These are phyloP conservation scores for Hippocampus abdominalis DNA, from an alignment of 2,113 vertebrate genomes.

Conservation along the genomic window DNA sequence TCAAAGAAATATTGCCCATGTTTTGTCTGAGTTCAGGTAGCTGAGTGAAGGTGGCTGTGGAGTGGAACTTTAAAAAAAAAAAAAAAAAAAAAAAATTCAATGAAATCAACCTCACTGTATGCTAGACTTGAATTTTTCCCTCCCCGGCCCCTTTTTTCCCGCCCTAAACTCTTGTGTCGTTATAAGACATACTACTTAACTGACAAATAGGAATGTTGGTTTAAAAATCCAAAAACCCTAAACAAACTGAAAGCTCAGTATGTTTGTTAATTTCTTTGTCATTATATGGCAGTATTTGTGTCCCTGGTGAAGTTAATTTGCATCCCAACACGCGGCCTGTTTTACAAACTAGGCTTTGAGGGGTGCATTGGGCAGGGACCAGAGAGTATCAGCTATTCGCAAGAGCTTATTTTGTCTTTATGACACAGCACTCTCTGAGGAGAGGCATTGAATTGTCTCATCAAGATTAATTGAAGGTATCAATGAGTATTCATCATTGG, in stretches of 20 bases:
- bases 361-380: slow-evolving; percentile 63
- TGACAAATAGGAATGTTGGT: slow-evolving; percentile 70
- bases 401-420: slow-evolving; percentile 34
- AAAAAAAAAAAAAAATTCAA: too few species aligned
- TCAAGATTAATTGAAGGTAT: slow-evolving; percentile 68
- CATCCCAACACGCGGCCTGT: slow-evolving; percentile 39
- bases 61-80: slow-evolving; percentile 27
- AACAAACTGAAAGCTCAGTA: slow-evolving; percentile 44
- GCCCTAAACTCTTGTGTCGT: slow-evolving; percentile 59
- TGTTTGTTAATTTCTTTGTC: slow-evolving; percentile 52
- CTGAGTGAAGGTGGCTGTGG: slow-evolving; percentile 48
- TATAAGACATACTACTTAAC: slow-evolving; percentile 61
- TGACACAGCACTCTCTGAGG: slow-evolving; percentile 54
- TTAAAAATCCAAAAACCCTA: slow-evolving; percentile 22
- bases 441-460: slow-evolving; percentile 48
- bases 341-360: slow-evolving; percentile 36
- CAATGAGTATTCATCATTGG: slow-evolving; percentile 62
- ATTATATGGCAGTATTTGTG: slow-evolving; percentile 54
- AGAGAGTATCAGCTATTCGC: slow-evolving; percentile 58
- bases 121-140: slow-evolving; percentile 17
- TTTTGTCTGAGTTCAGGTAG: slow-evolving; percentile 41
- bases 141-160: slow-evolving; percentile 2
- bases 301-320: slow-evolving; percentile 43
- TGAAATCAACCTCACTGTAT: slow-evolving; percentile 42
- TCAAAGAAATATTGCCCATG: slow-evolving; percentile 49